These are phyloP conservation scores for Aythya baeri DNA, from an alignment of 2,113 vertebrate genomes.

Conservation along the genomic window DNA sequence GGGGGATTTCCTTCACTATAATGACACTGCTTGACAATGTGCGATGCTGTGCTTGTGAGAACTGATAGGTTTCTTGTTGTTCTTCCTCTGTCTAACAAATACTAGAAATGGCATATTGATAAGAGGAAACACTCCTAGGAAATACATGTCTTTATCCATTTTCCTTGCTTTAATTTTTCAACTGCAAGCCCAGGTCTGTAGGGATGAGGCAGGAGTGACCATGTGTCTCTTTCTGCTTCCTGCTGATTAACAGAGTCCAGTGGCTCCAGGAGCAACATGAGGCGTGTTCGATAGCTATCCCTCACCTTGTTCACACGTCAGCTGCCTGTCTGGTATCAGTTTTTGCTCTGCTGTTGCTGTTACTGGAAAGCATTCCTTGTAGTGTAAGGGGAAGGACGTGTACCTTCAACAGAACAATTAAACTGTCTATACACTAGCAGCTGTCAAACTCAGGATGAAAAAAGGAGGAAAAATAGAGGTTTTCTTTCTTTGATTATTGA, in stretches of 20 bases:
- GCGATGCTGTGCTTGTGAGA: background rate
- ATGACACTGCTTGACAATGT: background rate
- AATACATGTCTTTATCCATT: background rate
- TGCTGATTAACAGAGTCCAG: constrained; percentile 3
- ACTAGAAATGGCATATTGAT: background rate
- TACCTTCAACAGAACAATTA: constrained; percentile 27
- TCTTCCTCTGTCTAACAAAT: background rate
- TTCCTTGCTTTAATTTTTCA: constrained; percentile 2
- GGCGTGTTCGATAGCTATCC: background rate
- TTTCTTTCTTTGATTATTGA: background rate
- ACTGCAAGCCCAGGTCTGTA: background rate
- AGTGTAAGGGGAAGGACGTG: background rate
- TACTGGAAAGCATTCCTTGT: constrained; percentile 29
- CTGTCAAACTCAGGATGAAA: constrained; percentile 11
- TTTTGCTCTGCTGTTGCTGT: constrained; percentile 32
- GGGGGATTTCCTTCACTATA: background rate
- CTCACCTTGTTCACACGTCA: constrained; percentile 28
- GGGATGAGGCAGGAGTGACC: constrained; percentile 16
- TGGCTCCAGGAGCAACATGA: background rate
- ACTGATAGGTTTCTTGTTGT: background rate
- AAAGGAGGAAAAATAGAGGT: background rate
- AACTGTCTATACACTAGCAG: background rate
- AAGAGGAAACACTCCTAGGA: constrained; percentile 23
- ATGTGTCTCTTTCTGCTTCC: background rate
- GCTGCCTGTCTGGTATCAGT: constrained; percentile 14